Evolutionary conservation across 2,888 invertebrate genomes (phyloP).

Genomic region (Byasa hedistus): DNA sequence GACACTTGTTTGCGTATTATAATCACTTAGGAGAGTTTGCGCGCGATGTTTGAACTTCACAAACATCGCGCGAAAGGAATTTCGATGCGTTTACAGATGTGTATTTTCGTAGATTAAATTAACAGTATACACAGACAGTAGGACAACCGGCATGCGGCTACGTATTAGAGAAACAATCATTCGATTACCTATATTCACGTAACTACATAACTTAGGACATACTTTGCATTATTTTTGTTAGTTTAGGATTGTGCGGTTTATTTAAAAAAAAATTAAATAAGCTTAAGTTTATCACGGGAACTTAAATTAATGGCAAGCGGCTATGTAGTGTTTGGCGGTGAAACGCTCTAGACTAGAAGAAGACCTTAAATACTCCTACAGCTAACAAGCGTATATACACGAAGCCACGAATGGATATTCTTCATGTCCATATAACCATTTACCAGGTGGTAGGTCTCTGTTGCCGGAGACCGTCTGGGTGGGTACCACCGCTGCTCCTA

Average conservation of each 20-base stretch:
- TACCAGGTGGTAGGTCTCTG: too few species aligned
- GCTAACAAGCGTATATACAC: too few species aligned
- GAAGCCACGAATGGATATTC: too few species aligned
- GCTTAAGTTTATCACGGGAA: not conserved
- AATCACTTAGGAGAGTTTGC: slow-evolving; percentile 41
- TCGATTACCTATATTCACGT: slow-evolving; percentile 1
- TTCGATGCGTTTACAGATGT: slow-evolving; percentile 32
- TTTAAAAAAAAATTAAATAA: not conserved
- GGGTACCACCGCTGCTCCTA: too few species aligned
- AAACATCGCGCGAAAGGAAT: slow-evolving; percentile 32
- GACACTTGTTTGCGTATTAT: slow-evolving; percentile 42
- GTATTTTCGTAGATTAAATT: slow-evolving; percentile 32
- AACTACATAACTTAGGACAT: not conserved
- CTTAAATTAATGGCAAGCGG: too few species aligned
- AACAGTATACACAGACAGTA: slow-evolving; percentile 22
- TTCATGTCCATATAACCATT: too few species aligned
- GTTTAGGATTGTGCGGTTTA: not conserved
- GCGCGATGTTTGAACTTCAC: slow-evolving; percentile 38
- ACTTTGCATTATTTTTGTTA: not conserved
- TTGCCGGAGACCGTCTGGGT: too few species aligned
- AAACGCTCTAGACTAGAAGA: too few species aligned
- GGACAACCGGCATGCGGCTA: not conserved
- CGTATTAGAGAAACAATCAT: not conserved
- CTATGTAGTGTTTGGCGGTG: too few species aligned
- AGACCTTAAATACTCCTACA: too few species aligned